phyloP scores from a whole-genome alignment of 2,888 invertebrate species.

The Ecdyonurus torrentis region DNA sequence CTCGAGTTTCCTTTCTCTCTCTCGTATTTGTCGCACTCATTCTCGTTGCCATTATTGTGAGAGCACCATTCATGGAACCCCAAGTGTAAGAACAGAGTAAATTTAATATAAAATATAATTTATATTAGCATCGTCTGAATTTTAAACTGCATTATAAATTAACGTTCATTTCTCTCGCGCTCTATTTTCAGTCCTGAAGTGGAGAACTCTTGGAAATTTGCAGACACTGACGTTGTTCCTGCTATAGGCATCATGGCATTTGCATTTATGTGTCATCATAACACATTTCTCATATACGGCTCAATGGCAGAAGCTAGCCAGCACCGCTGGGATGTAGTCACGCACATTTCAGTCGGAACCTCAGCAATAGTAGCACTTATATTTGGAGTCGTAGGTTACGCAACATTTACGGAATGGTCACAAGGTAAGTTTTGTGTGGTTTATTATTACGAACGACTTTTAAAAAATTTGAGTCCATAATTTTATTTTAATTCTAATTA shows the following conservation, averaged over 20 bases:
- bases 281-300: slow-evolving; percentile 66
- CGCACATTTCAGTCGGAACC: slow-evolving; percentile 58
- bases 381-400: slow-evolving; percentile 63
- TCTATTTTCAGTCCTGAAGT: slow-evolving; percentile 43
- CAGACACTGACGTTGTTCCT: slow-evolving; percentile 53
- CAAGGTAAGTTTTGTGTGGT: slow-evolving; percentile 55
- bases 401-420: slow-evolving; percentile 58
- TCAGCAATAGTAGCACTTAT: slow-evolving; percentile 52
- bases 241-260: slow-evolving; percentile 74
- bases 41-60: slow-evolving; percentile 42
- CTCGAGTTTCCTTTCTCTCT: slow-evolving; percentile 49
- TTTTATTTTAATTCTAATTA: too few relatives aligned
- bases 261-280: slow-evolving; percentile 85
- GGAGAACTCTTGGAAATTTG: slow-evolving; percentile 50
- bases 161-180: background rate
- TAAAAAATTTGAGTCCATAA: too few relatives aligned
- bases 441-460: too few relatives aligned
- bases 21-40: slow-evolving; percentile 57
- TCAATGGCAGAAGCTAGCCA: slow-evolving; percentile 59
- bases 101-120: background rate
- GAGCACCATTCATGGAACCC: slow-evolving; percentile 38
- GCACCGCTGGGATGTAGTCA: slow-evolving; percentile 62
- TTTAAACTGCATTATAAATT: background rate
- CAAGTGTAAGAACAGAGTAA: slow-evolving; percentile 43
- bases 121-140: background rate